Conservation (phyloP, 2,888 invertebrate genomes). For the Eustalomyia histrio region DNA sequence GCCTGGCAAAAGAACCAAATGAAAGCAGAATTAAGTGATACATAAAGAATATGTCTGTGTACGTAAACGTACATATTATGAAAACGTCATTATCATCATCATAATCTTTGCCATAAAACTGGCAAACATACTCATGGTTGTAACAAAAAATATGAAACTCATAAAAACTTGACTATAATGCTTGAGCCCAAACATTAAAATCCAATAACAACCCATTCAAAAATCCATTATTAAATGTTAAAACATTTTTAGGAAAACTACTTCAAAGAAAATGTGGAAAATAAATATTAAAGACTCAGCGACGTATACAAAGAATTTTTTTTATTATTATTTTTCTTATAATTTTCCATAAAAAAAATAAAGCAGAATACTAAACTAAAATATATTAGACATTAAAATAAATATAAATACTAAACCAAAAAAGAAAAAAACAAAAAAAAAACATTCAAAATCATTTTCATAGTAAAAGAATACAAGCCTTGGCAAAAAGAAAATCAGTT, state of each 20-base stretch:
- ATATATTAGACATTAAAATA: neutral
- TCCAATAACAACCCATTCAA: constrained; percentile 20
- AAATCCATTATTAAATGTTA: constrained; percentile 8
- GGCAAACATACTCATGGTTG: neutral
- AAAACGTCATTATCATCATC: neutral
- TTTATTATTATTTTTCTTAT: neutral
- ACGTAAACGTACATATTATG: neutral
- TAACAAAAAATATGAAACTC: neutral
- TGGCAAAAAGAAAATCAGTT: neutral
- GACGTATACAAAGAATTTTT: neutral
- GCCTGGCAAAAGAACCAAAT: neutral
- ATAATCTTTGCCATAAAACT: neutral
- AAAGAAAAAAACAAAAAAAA: neutral
- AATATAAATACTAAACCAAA: neutral
- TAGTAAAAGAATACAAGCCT: neutral
- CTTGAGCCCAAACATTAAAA: neutral
- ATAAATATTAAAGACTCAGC: neutral
- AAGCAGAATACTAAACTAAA: neutral
- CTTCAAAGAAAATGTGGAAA: constrained; percentile 11
- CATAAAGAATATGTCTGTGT: neutral
- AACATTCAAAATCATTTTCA: neutral
- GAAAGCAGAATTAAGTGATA: neutral
- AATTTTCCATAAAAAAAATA: neutral
- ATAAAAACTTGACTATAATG: neutral
- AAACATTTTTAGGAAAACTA: constrained; percentile 15